Evolutionary conservation across 2,888 invertebrate species (phyloP), one percentile per base, ranked within the genome.

Genomic region (Plagiodera versicolora): DNA sequence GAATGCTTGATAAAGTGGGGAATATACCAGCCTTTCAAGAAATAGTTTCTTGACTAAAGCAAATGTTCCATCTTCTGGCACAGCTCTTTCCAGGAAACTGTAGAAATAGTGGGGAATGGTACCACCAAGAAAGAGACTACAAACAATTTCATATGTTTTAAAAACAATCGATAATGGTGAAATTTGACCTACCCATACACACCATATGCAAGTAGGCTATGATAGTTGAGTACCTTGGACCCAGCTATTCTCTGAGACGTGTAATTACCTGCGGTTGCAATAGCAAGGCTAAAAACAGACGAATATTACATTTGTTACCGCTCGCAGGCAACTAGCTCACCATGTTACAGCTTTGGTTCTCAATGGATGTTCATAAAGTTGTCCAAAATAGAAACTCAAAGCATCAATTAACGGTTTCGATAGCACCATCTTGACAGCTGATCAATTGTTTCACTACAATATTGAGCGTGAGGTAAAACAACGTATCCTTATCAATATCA

Each of bases 101-200:
- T 90, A 91, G 77, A 92, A 92, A 74, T 86, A 90, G 78, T 92
- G 92, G 0, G 92, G 92, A 2, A 92, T 81, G 1, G 89, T 85
- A 24, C 92, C 92, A 56, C 91, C 92, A 78, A 92, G 91, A n/a
- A 91, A 73, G 47, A 92, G 81, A 50, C 91, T 91, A 79, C 46
- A 78, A 67, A 45, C 24, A 32, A 14, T 20, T n/a, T n/a, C n/a
- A n/a, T n/a, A n/a, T n/a, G n/a, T n/a, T n/a, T n/a, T n/a, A n/a
- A n/a, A n/a, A n/a, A n/a, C n/a, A n/a, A n/a, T n/a, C n/a, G n/a
- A n/a, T n/a, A n/a, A n/a, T n/a, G n/a, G n/a, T n/a, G 18, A 24
- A 28, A 53, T 10, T 56, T 48, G 24, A 49, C 81, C 79, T 81
- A 90, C 91, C 92, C 92, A 82, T 88, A 92, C 9, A 89, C 75